phyloP scores from a whole-genome alignment of 2,797 vertebrate species.

The Diceros bicornis region DNA sequence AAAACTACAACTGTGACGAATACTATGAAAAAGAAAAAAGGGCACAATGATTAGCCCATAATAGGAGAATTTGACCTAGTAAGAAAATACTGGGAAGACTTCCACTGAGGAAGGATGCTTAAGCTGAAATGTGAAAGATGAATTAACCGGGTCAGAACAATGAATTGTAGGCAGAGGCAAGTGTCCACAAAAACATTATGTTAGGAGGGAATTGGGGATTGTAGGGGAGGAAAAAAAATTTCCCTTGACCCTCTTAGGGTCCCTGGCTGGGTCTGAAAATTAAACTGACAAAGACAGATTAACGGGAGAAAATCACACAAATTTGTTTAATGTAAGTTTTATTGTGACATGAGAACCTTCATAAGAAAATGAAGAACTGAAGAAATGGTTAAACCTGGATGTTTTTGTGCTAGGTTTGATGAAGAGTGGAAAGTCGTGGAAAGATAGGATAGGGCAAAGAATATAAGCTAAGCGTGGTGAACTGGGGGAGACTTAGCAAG shows the following conservation, averaged over 20 bases:
- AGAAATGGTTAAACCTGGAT: not conserved
- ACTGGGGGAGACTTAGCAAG: not conserved
- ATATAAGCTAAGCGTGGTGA: no score
- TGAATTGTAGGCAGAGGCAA: not conserved
- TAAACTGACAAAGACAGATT: not conserved
- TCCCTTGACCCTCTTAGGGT: not conserved
- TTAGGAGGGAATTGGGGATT: not conserved
- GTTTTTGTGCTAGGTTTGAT: not conserved
- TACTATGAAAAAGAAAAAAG: not conserved
- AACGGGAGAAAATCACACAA: not conserved
- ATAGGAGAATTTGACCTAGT: not conserved
- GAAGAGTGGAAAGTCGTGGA: not conserved
- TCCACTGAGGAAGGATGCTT: not conserved
- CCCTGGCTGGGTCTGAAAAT: not conserved
- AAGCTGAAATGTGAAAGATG: not conserved
- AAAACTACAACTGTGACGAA: not conserved
- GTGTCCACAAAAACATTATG: not conserved
- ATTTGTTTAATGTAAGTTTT: not conserved
- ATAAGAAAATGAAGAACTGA: not conserved
- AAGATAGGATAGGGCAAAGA: not conserved
- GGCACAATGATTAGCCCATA: rapidly evolving
- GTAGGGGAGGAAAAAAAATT: not conserved
- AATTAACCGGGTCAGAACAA: not conserved
- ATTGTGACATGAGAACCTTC: not conserved
- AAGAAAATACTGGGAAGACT: no score